phyloP scores from a whole-genome alignment of 2,113 vertebrate species.

The Gnathonemus echidnorhynchus region DNA sequence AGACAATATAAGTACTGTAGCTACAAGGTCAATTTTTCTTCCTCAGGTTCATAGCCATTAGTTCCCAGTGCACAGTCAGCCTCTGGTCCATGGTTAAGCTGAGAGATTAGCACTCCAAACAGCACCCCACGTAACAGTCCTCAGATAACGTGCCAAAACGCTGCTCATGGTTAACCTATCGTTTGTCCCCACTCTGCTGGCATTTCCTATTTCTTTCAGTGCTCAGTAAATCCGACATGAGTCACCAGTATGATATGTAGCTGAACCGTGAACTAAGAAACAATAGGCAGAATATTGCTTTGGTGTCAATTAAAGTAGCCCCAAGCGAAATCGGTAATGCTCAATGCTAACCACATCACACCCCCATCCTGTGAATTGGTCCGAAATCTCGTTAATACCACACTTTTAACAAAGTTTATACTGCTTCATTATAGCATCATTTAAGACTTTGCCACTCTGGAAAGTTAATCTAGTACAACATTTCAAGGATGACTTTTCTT shows the following conservation, averaged over 20 bases:
- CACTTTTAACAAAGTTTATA: conserved; percentile 2
- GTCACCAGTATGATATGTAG: not conserved
- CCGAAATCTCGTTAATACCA: not conserved
- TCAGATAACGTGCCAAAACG: not conserved
- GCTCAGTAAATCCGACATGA: not conserved
- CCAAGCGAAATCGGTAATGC: not conserved
- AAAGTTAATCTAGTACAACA: not conserved
- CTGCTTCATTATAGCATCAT: not conserved
- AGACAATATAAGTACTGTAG: not conserved
- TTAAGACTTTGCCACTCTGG: not conserved
- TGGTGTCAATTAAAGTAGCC: not conserved
- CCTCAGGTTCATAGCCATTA: not conserved
- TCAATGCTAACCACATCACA: not conserved
- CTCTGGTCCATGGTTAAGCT: conserved; percentile 1
- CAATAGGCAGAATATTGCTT: not conserved
- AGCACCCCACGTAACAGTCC: not conserved
- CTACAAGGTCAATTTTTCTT: not conserved
- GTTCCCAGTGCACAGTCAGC: not conserved
- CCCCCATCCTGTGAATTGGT: not conserved
- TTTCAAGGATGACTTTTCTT: conserved; percentile 7
- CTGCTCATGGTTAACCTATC: not conserved
- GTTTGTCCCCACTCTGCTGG: not conserved
- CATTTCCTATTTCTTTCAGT: not conserved
- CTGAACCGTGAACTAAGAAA: not conserved
- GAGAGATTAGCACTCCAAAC: not conserved